These are phyloP conservation scores for Takifugu flavidus DNA, from an alignment of 2,113 vertebrate species.

Conservation along the genomic window DNA sequence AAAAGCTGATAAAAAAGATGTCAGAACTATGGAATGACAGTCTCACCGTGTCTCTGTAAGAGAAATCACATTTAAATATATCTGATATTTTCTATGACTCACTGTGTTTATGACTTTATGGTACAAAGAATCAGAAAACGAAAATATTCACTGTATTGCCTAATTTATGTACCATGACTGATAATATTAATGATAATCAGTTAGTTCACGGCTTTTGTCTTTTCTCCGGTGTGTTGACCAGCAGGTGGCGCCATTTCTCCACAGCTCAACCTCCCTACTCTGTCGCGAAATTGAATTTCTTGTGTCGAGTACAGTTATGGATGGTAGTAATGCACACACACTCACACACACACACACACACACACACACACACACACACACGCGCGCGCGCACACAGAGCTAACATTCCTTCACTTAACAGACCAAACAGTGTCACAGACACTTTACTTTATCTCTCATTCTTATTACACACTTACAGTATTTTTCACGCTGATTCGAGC, in stretches of 20 bases:
- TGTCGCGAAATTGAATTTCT: constrained; percentile 63
- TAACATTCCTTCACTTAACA: not conserved
- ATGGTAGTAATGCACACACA: constrained; percentile 71
- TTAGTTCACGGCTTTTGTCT: not conserved
- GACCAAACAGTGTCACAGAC: no score
- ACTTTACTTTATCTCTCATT: no score
- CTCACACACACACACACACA: constrained; percentile 23
- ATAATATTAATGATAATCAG: constrained; percentile 8
- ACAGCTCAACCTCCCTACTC: constrained; percentile 47
- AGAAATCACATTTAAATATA: no score
- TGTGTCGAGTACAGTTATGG: constrained; percentile 64
- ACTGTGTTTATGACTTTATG: no score
- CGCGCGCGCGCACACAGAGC: not conserved
- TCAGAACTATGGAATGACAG: no score
- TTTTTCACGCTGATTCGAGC: no score
- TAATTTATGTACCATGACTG: constrained; percentile 1
- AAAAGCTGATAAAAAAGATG: no score
- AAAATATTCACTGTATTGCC: not conserved
- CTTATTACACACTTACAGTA: no score
- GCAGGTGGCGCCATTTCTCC: constrained; percentile 72
- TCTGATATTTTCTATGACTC: no score
- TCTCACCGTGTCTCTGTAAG: no score
- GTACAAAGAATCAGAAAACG: no score
- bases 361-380: not conserved
- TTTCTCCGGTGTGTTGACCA: constrained; percentile 20